These are phyloP conservation scores for Battus philenor DNA, from an alignment of 1,140 invertebrate species.

Conservation along the genomic window DNA sequence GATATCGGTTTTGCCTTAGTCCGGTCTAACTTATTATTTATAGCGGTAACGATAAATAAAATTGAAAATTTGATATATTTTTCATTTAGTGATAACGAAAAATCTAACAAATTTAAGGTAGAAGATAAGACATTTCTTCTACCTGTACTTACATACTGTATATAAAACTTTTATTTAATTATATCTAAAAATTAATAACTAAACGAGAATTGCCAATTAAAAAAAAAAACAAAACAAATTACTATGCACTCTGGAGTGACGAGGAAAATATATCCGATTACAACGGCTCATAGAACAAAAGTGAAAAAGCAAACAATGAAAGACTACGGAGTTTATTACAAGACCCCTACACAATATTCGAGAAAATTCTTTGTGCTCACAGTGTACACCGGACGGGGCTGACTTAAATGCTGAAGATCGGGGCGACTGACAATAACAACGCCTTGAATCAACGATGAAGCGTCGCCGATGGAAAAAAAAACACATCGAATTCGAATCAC, in stretches of 20 bases:
- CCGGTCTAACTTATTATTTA: not conserved
- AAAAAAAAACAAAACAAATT: too few species aligned
- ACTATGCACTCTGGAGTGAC: too few species aligned
- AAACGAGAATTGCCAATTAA: too few species aligned
- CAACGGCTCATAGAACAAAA: not conserved
- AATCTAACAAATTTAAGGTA: too few species aligned
- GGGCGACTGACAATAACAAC: constrained; percentile 38
- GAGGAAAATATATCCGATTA: not conserved
- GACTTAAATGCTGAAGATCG: constrained; percentile 40
- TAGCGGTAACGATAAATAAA: too few species aligned
- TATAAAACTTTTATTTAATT: too few species aligned
- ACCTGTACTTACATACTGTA: too few species aligned
- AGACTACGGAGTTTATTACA: constrained; percentile 16
- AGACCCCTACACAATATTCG: constrained; percentile 2
- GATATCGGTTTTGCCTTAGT: constrained; percentile 1
- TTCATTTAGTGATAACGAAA: too few species aligned
- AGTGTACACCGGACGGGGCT: constrained; percentile 26
- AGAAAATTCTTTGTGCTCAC: constrained; percentile 14
- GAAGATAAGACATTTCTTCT: too few species aligned
- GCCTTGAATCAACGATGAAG: constrained; percentile 66
- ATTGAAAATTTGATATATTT: too few species aligned
- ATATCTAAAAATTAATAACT: too few species aligned
- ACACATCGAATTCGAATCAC: constrained; percentile 64
- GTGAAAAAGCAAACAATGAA: constrained; percentile 25
- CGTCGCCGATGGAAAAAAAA: constrained; percentile 41